Conservation (phyloP, 2,888 invertebrate species). For the Platycnemis pennipes region DNA sequence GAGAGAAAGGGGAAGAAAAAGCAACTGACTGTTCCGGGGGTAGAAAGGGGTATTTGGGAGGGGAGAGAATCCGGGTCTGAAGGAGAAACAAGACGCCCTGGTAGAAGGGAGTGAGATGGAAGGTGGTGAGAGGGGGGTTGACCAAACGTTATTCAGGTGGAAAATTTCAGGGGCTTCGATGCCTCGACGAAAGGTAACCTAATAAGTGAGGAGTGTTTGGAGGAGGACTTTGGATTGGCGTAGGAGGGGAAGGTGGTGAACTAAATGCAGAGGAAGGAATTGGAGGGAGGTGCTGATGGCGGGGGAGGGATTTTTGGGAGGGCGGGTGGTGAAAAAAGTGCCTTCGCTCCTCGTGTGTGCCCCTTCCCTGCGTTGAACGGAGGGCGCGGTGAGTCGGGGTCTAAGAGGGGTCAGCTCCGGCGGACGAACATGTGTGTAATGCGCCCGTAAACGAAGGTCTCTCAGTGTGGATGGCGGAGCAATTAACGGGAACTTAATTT, state of each 20-base stretch:
- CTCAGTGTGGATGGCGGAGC: slow-evolving; percentile 29
- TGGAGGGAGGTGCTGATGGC: not conserved
- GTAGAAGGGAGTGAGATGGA: slow-evolving; percentile 8
- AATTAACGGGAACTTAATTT: slow-evolving; percentile 63
- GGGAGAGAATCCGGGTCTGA: not conserved
- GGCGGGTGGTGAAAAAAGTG: slow-evolving; percentile 38
- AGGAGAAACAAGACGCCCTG: not conserved
- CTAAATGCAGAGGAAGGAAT: slow-evolving; percentile 25
- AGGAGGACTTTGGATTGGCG: slow-evolving; percentile 57
- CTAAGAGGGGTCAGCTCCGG: not conserved
- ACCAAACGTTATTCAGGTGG: slow-evolving; percentile 65
- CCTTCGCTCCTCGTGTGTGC: not conserved
- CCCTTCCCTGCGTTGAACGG: not conserved
- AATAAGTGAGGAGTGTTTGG: slow-evolving; percentile 64
- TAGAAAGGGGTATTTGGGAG: not conserved
- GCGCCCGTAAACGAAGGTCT: slow-evolving; percentile 49
- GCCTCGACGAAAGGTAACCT: slow-evolving; percentile 65
- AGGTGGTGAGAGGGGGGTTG: slow-evolving; percentile 19
- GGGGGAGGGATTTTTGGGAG: not conserved
- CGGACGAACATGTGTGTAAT: slow-evolving; percentile 21
- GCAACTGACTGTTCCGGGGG: not conserved
- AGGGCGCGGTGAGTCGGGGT: slow-evolving; percentile 1
- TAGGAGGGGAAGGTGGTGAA: not conserved
- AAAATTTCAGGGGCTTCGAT: slow-evolving; percentile 66
- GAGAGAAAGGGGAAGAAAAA: not conserved